Evolutionary conservation across 2,113 vertebrate species (phyloP).

Genomic region (Silurus asotus): DNA sequence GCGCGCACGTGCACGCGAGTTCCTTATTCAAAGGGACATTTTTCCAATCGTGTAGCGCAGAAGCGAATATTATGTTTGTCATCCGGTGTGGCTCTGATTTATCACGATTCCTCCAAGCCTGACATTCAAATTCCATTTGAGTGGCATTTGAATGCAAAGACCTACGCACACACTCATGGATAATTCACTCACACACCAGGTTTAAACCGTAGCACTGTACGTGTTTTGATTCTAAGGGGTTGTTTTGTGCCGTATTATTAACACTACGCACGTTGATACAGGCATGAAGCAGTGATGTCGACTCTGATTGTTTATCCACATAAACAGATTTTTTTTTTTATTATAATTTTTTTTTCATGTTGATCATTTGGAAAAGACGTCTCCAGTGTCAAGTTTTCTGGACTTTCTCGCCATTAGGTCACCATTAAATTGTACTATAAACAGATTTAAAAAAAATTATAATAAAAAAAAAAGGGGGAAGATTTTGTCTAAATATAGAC

Average conservation of each 20-base stretch:
- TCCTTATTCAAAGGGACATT: slow-evolving; percentile 72
- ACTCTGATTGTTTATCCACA: background rate
- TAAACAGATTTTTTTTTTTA: background rate
- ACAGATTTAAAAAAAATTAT: background rate
- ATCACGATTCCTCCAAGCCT: slow-evolving; percentile 65
- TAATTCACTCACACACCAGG: background rate
- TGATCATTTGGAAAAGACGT: background rate
- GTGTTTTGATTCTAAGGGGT: background rate
- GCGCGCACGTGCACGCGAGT: background rate
- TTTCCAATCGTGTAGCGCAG: slow-evolving; percentile 67
- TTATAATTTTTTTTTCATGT: background rate
- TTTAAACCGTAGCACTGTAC: background rate
- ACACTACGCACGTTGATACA: background rate
- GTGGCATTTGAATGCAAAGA: slow-evolving; percentile 53
- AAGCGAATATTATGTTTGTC: slow-evolving; percentile 74
- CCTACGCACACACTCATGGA: background rate
- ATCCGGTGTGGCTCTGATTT: slow-evolving; percentile 67
- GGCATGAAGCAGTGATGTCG: background rate
- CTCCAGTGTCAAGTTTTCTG: background rate
- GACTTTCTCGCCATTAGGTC: too few relatives aligned
- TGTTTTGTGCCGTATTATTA: background rate
- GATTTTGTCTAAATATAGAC: too few relatives aligned
- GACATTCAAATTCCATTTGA: slow-evolving; percentile 71
- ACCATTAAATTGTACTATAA: background rate
- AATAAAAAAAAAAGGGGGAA: too few relatives aligned